Percentiles rank a stretch among this genome's conserved stretches.
phyloP scores from a whole-genome alignment of 2,888 invertebrate genomes.

The Parnassius apollo region DNA sequence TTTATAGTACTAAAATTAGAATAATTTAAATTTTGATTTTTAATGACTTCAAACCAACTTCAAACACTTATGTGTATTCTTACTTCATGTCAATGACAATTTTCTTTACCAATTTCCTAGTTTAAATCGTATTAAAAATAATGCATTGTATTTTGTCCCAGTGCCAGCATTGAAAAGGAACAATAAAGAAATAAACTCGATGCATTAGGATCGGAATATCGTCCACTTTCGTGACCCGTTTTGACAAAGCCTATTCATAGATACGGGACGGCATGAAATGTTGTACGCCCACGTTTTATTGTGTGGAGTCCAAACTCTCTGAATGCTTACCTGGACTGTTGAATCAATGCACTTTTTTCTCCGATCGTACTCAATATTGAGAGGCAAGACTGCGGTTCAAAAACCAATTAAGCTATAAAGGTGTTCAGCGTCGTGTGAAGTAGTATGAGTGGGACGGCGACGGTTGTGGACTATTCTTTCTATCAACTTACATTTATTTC shows the following conservation, averaged over 20 bases:
- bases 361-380: constrained; percentile 40
- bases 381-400: constrained; percentile 45
- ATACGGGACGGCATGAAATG: constrained; percentile 32
- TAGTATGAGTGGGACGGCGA: constrained; percentile 14
- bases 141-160: neutral
- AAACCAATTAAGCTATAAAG: constrained; percentile 64
- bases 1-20: no score
- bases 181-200: constrained; percentile 18
- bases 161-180: constrained; percentile 5
- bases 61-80: no score
- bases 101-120: neutral
- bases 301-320: constrained; percentile 29
- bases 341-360: constrained; percentile 36
- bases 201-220: constrained; percentile 20
- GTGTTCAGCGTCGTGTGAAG: constrained; percentile 38
- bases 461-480: constrained; percentile 10
- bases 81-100: no score
- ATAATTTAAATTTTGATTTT: no score
- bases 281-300: constrained; percentile 33
- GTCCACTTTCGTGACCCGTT: constrained; percentile 25
- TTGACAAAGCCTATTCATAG: constrained; percentile 34
- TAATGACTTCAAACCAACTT: no score
- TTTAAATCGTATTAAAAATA: constrained; percentile 3
- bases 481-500: constrained; percentile 12
- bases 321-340: constrained; percentile 43